Conservation (phyloP, 2,113 vertebrate genomes). For the Dipodomys spectabilis region DNA sequence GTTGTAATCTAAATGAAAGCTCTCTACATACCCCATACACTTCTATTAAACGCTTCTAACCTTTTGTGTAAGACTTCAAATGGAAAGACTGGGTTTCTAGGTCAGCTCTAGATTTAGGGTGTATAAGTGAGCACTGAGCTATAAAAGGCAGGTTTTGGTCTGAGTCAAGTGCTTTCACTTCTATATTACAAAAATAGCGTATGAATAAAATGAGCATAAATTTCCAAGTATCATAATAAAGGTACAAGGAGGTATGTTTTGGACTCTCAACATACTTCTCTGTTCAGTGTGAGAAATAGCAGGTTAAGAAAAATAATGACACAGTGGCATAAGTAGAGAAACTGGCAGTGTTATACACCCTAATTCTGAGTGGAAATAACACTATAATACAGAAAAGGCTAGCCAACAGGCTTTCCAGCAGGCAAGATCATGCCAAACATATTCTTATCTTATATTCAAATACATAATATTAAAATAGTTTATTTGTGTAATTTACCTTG, state of each 20-base stretch:
- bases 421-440: background rate
- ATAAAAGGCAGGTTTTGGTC: conserved; percentile 53
- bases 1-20: conserved; percentile 65
- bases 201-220: conserved; percentile 34
- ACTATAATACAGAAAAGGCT: background rate
- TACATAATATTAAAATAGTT: background rate
- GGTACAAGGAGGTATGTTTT: background rate
- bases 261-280: conserved; percentile 1
- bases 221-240: conserved; percentile 18
- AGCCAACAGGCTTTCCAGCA: background rate
- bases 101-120: conserved; percentile 53
- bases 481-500: background rate
- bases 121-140: background rate
- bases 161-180: conserved; percentile 56
- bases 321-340: background rate
- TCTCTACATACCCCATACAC: conserved; percentile 21
- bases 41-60: conserved; percentile 64
- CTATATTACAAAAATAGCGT: conserved; percentile 11
- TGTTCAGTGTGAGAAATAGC: conserved; percentile 41
- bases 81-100: conserved; percentile 68
- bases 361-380: background rate
- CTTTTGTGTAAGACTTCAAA: conserved; percentile 68
- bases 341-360: background rate
- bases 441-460: background rate
- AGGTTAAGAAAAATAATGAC: conserved; percentile 47